phyloP scores from a whole-genome alignment of 2,888 invertebrate genomes.

The Parthenolecanium corni region DNA sequence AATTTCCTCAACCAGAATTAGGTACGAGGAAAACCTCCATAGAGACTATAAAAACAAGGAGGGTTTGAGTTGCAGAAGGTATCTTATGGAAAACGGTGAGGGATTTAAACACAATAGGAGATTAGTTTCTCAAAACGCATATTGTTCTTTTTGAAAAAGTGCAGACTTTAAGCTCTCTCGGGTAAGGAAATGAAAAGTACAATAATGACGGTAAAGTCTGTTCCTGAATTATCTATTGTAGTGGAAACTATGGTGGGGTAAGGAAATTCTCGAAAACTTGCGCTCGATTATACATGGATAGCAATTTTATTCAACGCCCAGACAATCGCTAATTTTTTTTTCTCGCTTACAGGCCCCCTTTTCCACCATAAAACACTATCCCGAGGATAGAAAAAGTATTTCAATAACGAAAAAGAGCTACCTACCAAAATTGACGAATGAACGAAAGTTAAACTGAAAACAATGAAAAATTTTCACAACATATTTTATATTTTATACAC shows the following conservation, averaged over 20 bases:
- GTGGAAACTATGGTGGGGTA: slow-evolving; percentile 5
- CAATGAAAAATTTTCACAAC: too few relatives aligned
- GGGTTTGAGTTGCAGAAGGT: not conserved
- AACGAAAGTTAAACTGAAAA: too few relatives aligned
- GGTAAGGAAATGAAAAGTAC: slow-evolving; percentile 24
- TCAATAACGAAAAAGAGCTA: too few relatives aligned
- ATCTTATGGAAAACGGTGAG: slow-evolving; percentile 10
- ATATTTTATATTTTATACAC: too few relatives aligned
- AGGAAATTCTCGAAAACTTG: slow-evolving; percentile 1
- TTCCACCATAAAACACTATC: too few relatives aligned
- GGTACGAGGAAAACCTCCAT: not conserved
- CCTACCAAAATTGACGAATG: too few relatives aligned
- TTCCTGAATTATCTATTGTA: slow-evolving; percentile 26
- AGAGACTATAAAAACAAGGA: not conserved
- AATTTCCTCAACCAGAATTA: not conserved
- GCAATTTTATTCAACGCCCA: not conserved
- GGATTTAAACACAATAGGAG: slow-evolving; percentile 27
- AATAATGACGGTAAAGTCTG: slow-evolving; percentile 23
- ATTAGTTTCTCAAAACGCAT: slow-evolving; percentile 18
- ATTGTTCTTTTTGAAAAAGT: slow-evolving; percentile 19
- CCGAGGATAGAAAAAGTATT: too few relatives aligned
- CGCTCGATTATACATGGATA: not conserved
- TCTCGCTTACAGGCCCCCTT: too few relatives aligned
- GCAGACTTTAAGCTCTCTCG: slow-evolving; percentile 12
- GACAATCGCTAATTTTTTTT: too few relatives aligned